A percentile compares a stretch with the other conserved stretches of the same genome.
Evolutionary conservation across 1,140 invertebrate species (phyloP).

Genomic region (Chironomus tepperi): DNA sequence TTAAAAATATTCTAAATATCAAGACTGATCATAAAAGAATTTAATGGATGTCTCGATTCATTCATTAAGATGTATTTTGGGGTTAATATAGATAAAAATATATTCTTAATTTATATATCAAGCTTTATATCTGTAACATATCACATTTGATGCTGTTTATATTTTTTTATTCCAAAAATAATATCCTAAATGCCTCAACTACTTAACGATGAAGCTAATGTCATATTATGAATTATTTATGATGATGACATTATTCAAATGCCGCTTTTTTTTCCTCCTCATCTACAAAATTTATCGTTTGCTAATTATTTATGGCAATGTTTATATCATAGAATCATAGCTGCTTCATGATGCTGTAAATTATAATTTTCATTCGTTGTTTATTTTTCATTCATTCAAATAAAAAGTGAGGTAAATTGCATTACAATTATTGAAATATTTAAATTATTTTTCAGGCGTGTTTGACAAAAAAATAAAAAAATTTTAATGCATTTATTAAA

Average conservation of each 20-base stretch:
- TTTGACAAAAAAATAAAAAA: too few relatives aligned
- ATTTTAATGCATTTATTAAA: too few relatives aligned
- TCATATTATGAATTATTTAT: slow-evolving; percentile 1
- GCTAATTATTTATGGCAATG: not conserved
- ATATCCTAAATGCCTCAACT: not conserved
- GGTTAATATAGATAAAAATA: too few relatives aligned
- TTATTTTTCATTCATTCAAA: too few relatives aligned
- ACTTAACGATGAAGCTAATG: not conserved
- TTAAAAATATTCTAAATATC: too few relatives aligned
- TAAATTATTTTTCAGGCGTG: not conserved
- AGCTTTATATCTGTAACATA: not conserved
- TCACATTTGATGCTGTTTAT: not conserved
- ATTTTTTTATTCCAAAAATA: not conserved
- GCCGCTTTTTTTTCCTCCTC: not conserved
- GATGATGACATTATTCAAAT: not conserved
- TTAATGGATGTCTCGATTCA: too few relatives aligned
- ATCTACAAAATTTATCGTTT: not conserved
- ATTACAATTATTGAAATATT: not conserved
- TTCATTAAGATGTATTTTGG: too few relatives aligned
- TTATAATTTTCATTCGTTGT: too few relatives aligned
- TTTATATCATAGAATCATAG: not conserved
- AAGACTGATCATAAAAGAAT: too few relatives aligned
- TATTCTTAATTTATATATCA: too few relatives aligned
- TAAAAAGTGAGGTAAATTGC: not conserved
- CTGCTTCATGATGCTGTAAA: too few relatives aligned